Conservation (phyloP, 1,140 invertebrate genomes). For the Tenebrio molitor region DNA sequence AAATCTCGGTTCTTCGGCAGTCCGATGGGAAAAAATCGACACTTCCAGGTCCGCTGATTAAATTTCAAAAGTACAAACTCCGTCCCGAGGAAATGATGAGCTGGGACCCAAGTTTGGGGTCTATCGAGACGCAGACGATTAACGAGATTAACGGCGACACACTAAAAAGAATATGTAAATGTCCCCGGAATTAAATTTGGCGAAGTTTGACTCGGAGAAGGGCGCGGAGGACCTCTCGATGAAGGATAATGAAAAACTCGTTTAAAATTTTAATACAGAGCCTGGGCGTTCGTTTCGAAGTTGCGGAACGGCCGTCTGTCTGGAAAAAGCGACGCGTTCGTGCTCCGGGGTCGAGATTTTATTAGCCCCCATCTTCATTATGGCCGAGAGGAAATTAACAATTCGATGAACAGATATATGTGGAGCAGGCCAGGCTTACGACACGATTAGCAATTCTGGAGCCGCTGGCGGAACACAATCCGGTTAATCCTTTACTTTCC, state of each 20-base stretch:
- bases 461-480: constrained; percentile 39
- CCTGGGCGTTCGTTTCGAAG: too few species aligned
- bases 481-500: constrained; percentile 48
- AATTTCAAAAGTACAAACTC: constrained; percentile 8
- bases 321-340: neutral
- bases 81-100: too few species aligned
- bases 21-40: neutral
- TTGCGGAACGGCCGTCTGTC: too few species aligned
- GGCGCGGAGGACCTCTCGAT: too few species aligned
- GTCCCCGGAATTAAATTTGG: too few species aligned
- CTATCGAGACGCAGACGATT: too few species aligned
- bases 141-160: too few species aligned
- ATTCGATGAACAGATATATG: constrained; percentile 13
- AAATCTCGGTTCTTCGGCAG: neutral
- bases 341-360: neutral
- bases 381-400: constrained; percentile 16
- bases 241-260: constrained; percentile 11
- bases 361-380: neutral
- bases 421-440: neutral
- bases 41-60: neutral
- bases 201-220: too few species aligned
- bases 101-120: too few species aligned
- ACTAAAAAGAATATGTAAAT: too few species aligned
- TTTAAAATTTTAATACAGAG: constrained; percentile 27
- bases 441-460: constrained; percentile 46